These are phyloP conservation scores for Darevskia nairensis DNA, from an alignment of 2,797 vertebrate species.

Conservation along the genomic window DNA sequence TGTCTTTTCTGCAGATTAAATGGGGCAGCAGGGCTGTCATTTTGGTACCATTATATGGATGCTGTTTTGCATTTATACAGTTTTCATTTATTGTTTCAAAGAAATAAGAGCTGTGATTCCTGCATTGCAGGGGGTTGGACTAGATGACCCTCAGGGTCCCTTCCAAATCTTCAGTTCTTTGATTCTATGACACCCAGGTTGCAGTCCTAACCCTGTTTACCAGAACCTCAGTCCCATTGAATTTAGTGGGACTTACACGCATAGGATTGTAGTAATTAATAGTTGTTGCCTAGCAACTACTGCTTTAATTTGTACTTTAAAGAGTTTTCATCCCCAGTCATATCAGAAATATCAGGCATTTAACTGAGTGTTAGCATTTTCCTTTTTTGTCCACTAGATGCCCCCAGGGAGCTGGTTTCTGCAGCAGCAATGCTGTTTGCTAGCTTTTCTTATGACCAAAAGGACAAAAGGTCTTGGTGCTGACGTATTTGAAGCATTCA, in stretches of 20 bases:
- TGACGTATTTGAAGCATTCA: background rate
- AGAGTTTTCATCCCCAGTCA: too few relatives aligned
- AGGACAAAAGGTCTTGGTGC: background rate
- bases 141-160: too few relatives aligned
- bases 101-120: background rate
- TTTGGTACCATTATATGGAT: too few relatives aligned
- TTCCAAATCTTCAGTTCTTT: too few relatives aligned
- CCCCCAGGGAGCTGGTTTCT: accelerated
- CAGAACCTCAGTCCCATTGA: background rate
- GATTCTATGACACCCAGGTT: background rate
- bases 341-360: background rate
- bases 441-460: background rate
- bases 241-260: background rate
- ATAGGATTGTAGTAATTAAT: background rate
- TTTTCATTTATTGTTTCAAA: too few relatives aligned
- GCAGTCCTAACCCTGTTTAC: background rate
- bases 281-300: background rate
- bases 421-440: accelerated
- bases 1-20: too few relatives aligned
- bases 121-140: too few relatives aligned
- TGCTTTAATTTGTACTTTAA: background rate
- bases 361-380: background rate
- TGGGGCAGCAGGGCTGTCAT: too few relatives aligned
- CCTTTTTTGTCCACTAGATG: background rate
- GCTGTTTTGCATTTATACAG: too few relatives aligned